Evolutionary conservation across 2,797 vertebrate genomes (phyloP).

Genomic region (Glyptemys insculpta): DNA sequence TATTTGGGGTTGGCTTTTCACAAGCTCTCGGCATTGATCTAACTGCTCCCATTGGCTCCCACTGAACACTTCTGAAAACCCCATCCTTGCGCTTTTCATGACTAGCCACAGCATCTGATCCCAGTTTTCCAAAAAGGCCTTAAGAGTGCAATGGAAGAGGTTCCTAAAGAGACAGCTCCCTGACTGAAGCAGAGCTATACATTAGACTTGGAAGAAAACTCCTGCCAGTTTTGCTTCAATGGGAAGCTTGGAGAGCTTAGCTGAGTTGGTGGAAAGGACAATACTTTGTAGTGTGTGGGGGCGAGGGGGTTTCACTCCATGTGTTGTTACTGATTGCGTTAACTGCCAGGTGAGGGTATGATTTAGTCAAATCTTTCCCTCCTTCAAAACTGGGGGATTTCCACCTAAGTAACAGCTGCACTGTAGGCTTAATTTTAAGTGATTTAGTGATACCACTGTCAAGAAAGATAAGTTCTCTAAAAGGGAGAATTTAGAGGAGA

Average conservation of each 20-base stretch:
- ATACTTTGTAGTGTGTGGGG: neutral
- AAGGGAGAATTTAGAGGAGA: neutral
- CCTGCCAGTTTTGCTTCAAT: neutral
- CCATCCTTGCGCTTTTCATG: neutral
- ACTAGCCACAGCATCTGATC: neutral
- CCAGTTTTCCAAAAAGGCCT: neutral
- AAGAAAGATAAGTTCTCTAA: accelerated
- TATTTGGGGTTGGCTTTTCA: no score
- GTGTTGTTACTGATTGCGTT: neutral
- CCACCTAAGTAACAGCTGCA: neutral
- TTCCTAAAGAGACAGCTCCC: slow-evolving; percentile 1
- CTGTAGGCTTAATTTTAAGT: accelerated
- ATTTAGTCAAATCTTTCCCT: neutral
- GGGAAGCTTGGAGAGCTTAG: neutral
- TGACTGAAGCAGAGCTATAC: neutral
- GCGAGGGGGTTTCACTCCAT: neutral
- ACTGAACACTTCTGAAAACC: neutral
- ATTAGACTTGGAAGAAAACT: neutral
- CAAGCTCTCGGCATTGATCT: no score
- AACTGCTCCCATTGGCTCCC: no score
- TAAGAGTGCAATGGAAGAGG: neutral
- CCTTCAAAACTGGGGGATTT: neutral
- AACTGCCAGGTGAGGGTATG: neutral
- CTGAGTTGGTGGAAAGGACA: neutral
- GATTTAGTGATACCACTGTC: neutral